Evolutionary conservation across 2,888 invertebrate genomes (phyloP), one percentile per base, ranked within the genome.

Genomic region (Drosophila niveifrons): DNA sequence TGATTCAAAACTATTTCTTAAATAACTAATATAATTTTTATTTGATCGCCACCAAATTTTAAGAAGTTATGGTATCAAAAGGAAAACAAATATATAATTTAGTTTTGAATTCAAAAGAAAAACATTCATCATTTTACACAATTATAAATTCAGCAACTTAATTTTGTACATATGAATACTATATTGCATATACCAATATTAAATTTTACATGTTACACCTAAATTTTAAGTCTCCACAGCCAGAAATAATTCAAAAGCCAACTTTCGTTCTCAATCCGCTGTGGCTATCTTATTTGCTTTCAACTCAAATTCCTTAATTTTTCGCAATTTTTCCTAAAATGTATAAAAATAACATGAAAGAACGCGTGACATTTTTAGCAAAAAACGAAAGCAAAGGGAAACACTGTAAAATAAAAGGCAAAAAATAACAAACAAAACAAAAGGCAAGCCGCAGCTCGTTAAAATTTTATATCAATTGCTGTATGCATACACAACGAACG

Each of bases 391-490:
- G 65, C 23, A 23, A 23, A 23, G 23, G 6, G 23, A 6, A 23
- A 23, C 48, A 50, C 50, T 59, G 59, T 51, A 43, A 48, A 58
- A 39, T 6, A 58, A 28, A 34, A 29, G 51, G 47, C 29, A 59
- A 57, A 67, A 72, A 23, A 23, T 6, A 23, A 23, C 6, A 23
- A 1, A 48, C 55, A 31, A 31, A 58, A 81, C 28, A 52, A 53
- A 43, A 31, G 11, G n/a, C 31, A 44, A 44, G 31, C 82, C 88
- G 61, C 88, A 84, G 39, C 67, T 87, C 84, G 89, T 84, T 88
- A 86, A 84, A 84, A 74, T 80, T 84, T 76, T 69, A 84, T 84
- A 67, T 73, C 79, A 86, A 80, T 79, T 75, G 66, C 66, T 68
- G 53, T 64, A 59, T 82, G 73, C 71, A 76, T 62, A 65, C 68